These are phyloP conservation scores for Rhinolophus sinicus DNA, from an alignment of 2,113 vertebrate species.

Conservation along the genomic window DNA sequence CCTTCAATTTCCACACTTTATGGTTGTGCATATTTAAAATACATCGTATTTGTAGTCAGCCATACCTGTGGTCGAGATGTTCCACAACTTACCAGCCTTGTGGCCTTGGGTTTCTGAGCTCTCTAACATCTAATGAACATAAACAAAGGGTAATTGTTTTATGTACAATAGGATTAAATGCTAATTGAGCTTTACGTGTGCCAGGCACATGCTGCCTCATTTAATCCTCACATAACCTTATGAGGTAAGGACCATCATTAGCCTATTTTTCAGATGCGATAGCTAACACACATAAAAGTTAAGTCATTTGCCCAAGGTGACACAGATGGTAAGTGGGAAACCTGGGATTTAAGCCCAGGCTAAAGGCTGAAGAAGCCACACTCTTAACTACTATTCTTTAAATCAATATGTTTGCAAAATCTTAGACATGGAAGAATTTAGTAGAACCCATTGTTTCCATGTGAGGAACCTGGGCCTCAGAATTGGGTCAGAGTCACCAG, in stretches of 20 bases:
- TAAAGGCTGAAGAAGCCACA: slow-evolving; percentile 50
- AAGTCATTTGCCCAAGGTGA: slow-evolving; percentile 28
- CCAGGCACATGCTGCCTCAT: background rate
- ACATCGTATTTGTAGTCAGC: background rate
- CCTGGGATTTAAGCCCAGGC: background rate
- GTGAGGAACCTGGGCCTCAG: background rate
- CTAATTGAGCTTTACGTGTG: background rate
- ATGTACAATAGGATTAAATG: background rate
- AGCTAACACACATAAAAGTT: background rate
- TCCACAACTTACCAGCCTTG: background rate
- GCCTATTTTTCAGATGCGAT: background rate
- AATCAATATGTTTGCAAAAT: slow-evolving; percentile 47
- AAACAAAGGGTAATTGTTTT: background rate
- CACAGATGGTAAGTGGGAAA: slow-evolving; percentile 58
- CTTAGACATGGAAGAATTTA: background rate
- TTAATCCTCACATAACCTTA: background rate
- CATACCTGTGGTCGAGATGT: too few species aligned
- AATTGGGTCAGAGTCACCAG: background rate
- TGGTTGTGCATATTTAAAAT: background rate
- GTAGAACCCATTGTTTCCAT: background rate
- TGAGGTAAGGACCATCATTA: background rate
- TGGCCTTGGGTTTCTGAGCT: background rate
- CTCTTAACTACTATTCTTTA: slow-evolving; percentile 36
- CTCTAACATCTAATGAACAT: background rate
- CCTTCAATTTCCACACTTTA: background rate